Conservation (phyloP, 2,113 vertebrate genomes). For the Mus musculus region GRCm39 chr3:30977001-30977500, state of each 20-base stretch:
- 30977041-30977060: background rate
- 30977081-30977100: background rate
- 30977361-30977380: background rate
- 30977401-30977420: background rate
- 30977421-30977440: background rate
- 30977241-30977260: background rate
- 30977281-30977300: background rate
- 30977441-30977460: background rate
- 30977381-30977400: background rate
- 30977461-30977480: no score
- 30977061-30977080: background rate
- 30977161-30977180: background rate
- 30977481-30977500: background rate
- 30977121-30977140: background rate
- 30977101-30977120: background rate
- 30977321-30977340: background rate
- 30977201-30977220: background rate
- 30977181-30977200: background rate
- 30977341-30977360: background rate
- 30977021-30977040: background rate
- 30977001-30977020: background rate
- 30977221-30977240: background rate
- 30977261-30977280: background rate
- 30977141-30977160: background rate
- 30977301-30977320: background rate